Evolutionary conservation across 1,140 invertebrate genomes (phyloP).

Genomic region (Ips typographus): DNA sequence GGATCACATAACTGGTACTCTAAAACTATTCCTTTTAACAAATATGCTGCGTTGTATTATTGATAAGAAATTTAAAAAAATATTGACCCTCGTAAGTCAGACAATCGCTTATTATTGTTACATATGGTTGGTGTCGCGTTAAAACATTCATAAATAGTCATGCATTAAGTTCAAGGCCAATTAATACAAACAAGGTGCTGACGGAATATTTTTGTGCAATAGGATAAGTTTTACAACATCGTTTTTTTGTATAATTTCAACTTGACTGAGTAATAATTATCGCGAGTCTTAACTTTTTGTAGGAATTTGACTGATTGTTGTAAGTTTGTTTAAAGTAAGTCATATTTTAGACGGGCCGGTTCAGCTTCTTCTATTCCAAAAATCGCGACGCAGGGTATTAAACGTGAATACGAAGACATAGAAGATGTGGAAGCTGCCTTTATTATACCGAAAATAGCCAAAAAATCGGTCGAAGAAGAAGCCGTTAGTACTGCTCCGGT

Average conservation of each 20-base stretch:
- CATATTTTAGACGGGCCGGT: conserved; percentile 32
- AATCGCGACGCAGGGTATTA: conserved; percentile 38
- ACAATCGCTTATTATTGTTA: no score
- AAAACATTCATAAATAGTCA: background rate
- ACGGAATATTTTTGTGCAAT: background rate
- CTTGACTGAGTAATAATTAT: no score
- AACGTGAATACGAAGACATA: conserved; percentile 45
- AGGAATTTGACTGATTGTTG: no score
- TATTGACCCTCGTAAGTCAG: no score
- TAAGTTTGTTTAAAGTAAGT: background rate
- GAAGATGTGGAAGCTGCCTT: conserved; percentile 49
- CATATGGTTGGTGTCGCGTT: no score
- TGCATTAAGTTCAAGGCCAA: background rate
- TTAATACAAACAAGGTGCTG: background rate
- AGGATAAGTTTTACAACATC: no score
- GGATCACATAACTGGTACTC: no score
- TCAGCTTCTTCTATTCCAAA: conserved; percentile 17
- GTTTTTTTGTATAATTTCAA: no score
- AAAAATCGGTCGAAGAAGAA: conserved; percentile 39
- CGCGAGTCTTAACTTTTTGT: no score
- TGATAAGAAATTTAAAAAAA: no score
- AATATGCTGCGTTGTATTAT: no score
- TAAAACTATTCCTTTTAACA: no score
- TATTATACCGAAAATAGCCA: conserved; percentile 47
- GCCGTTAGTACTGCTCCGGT: background rate